Evolutionary conservation across 2,888 invertebrate genomes (phyloP).

Genomic region (Philereme vetulata): DNA sequence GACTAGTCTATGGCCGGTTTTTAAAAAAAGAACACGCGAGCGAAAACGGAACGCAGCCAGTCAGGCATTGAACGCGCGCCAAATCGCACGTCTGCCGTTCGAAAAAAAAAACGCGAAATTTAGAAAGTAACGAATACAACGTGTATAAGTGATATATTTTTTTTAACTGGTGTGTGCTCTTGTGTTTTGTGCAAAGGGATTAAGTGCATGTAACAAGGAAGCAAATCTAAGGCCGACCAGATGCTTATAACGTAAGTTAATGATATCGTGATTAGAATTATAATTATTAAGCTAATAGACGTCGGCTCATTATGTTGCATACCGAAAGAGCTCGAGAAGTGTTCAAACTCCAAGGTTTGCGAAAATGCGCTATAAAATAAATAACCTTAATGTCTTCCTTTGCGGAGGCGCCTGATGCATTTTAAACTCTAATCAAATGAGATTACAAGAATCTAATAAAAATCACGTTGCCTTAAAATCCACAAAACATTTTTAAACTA

Average conservation of each 20-base stretch:
- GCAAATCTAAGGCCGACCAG: conserved; percentile 57
- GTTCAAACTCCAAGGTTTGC: conserved; percentile 22
- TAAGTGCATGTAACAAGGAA: conserved; percentile 71
- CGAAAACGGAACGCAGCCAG: conserved; percentile 52
- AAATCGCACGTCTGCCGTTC: conserved; percentile 53
- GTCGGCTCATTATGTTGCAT: conserved; percentile 28
- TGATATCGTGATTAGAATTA: conserved; percentile 50
- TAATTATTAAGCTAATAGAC: conserved; percentile 47
- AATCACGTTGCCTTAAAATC: no score
- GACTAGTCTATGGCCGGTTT: conserved; percentile 48
- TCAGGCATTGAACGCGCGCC: conserved; percentile 61
- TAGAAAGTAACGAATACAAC: conserved; percentile 65
- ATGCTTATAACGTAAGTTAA: conserved; percentile 80
- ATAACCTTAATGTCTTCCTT: not conserved
- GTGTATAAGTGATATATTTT: conserved; percentile 55
- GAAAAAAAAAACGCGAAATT: conserved; percentile 58
- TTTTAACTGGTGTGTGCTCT: conserved; percentile 53
- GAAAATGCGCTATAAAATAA: conserved; percentile 16
- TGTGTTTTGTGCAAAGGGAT: conserved; percentile 65
- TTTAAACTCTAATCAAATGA: not conserved
- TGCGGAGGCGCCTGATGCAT: conserved; percentile 1
- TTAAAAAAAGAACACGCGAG: conserved; percentile 52
- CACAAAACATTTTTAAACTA: no score
- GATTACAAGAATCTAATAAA: no score
- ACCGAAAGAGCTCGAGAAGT: conserved; percentile 21